Evolutionary conservation across 2,888 invertebrate species (phyloP), one percentile per base, ranked within the genome.

Genomic region (Emmelina monodactyla): DNA sequence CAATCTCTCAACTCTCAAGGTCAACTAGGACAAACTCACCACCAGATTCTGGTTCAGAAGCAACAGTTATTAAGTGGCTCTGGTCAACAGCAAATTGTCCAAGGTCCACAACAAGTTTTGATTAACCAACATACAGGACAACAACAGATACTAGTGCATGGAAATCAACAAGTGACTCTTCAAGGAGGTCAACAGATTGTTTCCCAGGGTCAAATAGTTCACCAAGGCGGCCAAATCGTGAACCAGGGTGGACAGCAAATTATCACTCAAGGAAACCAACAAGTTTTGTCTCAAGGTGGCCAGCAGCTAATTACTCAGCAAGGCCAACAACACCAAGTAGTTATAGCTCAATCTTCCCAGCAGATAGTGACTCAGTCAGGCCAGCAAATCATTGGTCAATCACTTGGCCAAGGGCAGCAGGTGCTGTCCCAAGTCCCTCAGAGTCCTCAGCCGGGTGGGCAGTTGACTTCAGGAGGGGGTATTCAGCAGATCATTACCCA

Each of bases 31-130:
- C 85, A 82, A 46, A 79, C 82, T 3, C 76, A 71, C 40, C 79
- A 75, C 53, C 82, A 70, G 48, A 76, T 79, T 47, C 49, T 79
- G 14, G 78, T 79, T 9, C 80, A 79, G 48, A 83, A 82, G 42
- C 86, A 86, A 44, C 86, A 85, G 43, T 71, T 83, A 7, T 62
- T 84, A 2, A 84, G 83, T 49, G 78, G 70, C 28, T 69, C 82
- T 14, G 76, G 83, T 1, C 80, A 81, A 38, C 82, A 81, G 31
- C 80, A 79, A 43, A 67, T 80, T 41, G 71, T 76, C 1, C 72
- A 81, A 49, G 80, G 70, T 22, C 82, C 83, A 16, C 82, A 82
- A 43, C 82, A 81, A 45, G 78, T 79, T n/a, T 44, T 79, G 28
- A 78, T 79, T 39, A 79, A 79, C 40, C 78, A 76, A 40, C 76